A percentile compares a stretch with the other conserved stretches of the same genome.
Conservation (phyloP, 2,797 vertebrate genomes). For the Leuciscus waleckii region DNA sequence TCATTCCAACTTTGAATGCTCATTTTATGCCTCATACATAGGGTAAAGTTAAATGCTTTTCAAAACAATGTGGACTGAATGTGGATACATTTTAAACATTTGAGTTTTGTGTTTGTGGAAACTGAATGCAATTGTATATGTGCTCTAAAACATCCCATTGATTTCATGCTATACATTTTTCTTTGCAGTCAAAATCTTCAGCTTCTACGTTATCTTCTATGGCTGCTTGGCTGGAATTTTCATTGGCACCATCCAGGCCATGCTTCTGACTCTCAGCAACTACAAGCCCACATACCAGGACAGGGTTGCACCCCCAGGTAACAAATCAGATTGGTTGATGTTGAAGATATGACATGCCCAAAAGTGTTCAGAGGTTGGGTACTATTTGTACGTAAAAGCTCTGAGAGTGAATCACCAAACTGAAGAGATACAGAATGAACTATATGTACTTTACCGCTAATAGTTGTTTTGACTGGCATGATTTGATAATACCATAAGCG, state of each 20-base stretch:
- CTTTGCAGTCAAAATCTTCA: slow-evolving; percentile 91
- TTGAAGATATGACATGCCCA: neutral
- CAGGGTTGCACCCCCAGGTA: slow-evolving; percentile 99
- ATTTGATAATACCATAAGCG: slow-evolving; percentile 1
- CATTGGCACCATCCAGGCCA: slow-evolving; percentile 95
- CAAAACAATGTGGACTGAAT: neutral
- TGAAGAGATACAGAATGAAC: slow-evolving; percentile 8
- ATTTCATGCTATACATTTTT: slow-evolving; percentile 46
- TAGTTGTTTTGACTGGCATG: slow-evolving; percentile 8
- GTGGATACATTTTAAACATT: neutral
- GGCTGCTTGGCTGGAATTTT: slow-evolving; percentile 98
- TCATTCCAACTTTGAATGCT: neutral
- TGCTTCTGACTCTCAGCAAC: slow-evolving; percentile 91
- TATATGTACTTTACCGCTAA: slow-evolving; percentile 11
- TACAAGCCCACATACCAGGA: slow-evolving; percentile 97
- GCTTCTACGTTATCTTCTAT: slow-evolving; percentile 97
- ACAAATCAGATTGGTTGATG: slow-evolving; percentile 46
- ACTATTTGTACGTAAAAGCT: neutral
- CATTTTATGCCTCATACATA: neutral
- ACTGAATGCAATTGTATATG: neutral
- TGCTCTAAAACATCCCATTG: neutral
- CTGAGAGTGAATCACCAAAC: neutral
- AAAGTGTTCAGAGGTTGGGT: neutral
- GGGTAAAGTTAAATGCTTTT: neutral
- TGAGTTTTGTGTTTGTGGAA: slow-evolving; percentile 10